These are phyloP conservation scores for Hipparchia semele DNA, from an alignment of 2,888 invertebrate genomes.

Conservation along the genomic window DNA sequence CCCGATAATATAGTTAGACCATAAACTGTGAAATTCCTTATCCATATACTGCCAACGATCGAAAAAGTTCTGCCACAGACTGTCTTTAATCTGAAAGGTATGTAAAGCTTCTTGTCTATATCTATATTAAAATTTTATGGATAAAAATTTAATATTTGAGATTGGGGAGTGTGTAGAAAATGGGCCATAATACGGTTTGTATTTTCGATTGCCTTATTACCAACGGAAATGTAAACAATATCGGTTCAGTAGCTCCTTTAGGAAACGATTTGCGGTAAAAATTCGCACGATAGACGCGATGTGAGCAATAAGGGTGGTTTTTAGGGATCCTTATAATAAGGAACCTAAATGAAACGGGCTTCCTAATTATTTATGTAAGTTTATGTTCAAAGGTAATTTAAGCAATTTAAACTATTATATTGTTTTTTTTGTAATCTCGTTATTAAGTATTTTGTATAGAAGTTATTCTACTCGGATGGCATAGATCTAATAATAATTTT, in stretches of 20 bases:
- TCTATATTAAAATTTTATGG: not conserved
- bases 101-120: too few relatives aligned
- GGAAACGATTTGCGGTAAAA: slow-evolving; percentile 77
- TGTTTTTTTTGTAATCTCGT: too few relatives aligned
- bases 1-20: too few relatives aligned
- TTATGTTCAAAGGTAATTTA: too few relatives aligned
- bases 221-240: slow-evolving; percentile 68
- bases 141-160: slow-evolving; percentile 25
- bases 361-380: not conserved
- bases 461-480: too few relatives aligned
- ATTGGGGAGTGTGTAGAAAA: slow-evolving; percentile 52
- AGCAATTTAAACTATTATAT: too few relatives aligned
- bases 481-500: too few relatives aligned
- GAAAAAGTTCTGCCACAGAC: too few relatives aligned
- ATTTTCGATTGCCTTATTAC: slow-evolving; percentile 61
- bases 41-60: not conserved
- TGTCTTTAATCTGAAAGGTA: too few relatives aligned
- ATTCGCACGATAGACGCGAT: slow-evolving; percentile 71
- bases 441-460: too few relatives aligned
- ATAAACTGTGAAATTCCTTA: too few relatives aligned
- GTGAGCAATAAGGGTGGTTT: slow-evolving; percentile 75
- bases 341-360: not conserved
- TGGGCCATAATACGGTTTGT: slow-evolving; percentile 59
- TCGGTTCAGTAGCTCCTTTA: slow-evolving; percentile 66
- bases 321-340: slow-evolving; percentile 34